Evolutionary conservation across 2,113 vertebrate genomes (phyloP).

Genomic region (Elaphurus davidianus): DNA sequence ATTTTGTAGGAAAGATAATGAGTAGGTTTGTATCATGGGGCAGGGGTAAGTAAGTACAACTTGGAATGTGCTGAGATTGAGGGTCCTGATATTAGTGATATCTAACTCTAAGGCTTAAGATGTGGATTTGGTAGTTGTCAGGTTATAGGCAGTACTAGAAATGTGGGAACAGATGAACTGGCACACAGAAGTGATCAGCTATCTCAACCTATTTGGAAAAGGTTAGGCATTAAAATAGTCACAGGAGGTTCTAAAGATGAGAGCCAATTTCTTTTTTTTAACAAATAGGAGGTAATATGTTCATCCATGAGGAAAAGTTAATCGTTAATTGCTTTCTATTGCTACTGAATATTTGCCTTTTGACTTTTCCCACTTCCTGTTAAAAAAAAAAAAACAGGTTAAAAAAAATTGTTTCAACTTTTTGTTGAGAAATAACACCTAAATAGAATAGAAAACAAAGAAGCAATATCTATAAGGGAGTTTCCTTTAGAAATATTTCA

Average conservation of each 20-base stretch:
- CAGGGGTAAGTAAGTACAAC: background rate
- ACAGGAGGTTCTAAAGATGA: background rate
- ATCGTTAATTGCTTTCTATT: background rate
- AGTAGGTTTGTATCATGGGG: background rate
- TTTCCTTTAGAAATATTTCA: conserved; percentile 49
- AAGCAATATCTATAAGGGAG: background rate
- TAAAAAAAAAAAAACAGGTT: background rate
- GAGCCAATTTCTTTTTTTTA: background rate
- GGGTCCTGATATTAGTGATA: background rate
- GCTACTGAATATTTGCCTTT: conserved; percentile 31
- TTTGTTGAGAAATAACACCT: conserved; percentile 22
- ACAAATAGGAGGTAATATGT: background rate
- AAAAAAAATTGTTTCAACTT: background rate
- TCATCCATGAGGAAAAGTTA: conserved; percentile 4
- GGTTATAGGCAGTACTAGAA: background rate
- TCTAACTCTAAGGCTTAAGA: background rate
- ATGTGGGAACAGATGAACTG: background rate
- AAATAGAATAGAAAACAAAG: background rate
- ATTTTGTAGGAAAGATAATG: conserved; percentile 18
- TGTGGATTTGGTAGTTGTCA: background rate
- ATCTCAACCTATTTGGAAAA: background rate
- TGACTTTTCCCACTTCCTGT: background rate
- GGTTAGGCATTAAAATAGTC: background rate
- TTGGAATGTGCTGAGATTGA: background rate
- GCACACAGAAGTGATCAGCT: background rate